Conservation (phyloP, 2,888 invertebrate genomes). For the Volucella inanis region DNA sequence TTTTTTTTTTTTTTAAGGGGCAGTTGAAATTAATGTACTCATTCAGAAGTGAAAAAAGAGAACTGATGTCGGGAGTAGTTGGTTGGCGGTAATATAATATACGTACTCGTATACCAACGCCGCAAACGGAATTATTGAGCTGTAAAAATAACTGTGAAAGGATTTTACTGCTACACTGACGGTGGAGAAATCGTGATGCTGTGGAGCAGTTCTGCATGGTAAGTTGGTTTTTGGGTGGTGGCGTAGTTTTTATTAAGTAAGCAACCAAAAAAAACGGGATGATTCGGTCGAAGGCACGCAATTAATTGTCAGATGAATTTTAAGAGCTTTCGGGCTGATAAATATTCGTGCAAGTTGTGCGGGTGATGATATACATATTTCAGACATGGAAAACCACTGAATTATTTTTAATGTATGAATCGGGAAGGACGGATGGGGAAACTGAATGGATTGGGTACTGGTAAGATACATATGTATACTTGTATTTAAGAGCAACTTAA, state of each 20-base stretch:
- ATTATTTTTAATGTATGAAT: constrained; percentile 14
- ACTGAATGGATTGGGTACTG: too few species aligned
- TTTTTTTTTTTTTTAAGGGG: constrained; percentile 18
- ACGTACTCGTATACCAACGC: constrained; percentile 42
- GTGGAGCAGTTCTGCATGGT: constrained; percentile 42
- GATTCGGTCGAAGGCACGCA: constrained; percentile 53
- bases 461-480: too few species aligned
- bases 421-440: too few species aligned
- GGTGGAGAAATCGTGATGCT: not conserved
- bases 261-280: constrained; percentile 46
- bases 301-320: constrained; percentile 71
- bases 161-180: constrained; percentile 47
- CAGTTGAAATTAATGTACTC: constrained; percentile 65
- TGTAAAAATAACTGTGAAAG: constrained; percentile 66
- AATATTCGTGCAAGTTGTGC: constrained; percentile 53
- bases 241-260: constrained; percentile 65
- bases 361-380: constrained; percentile 24
- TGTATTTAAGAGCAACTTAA: too few species aligned
- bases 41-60: constrained; percentile 27
- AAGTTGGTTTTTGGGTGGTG: constrained; percentile 54
- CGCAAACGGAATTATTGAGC: constrained; percentile 68
- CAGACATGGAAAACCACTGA: not conserved
- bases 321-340: constrained; percentile 59
- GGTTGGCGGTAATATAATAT: constrained; percentile 18
- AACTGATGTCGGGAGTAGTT: constrained; percentile 10